Base-by-base conservation (phyloP, 2,797 vertebrate genomes). In the Lithobates sylvaticus region DNA sequence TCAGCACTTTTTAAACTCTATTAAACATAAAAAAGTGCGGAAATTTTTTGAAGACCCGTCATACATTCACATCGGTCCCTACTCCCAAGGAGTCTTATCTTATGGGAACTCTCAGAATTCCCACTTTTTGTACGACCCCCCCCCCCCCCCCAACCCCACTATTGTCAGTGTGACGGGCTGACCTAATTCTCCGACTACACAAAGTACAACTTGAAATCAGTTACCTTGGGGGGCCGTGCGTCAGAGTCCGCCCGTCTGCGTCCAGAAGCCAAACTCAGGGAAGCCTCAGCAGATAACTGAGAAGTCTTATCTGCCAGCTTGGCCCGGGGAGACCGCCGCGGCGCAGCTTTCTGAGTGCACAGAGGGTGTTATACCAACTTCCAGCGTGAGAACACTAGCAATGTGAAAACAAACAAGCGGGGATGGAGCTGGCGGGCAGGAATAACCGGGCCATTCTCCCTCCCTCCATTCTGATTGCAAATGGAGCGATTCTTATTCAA, bases 401-500 rank as follows among this genome's bases (percentile, higher is more conserved):
- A 81, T 76, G 64, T 67, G 81, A 83, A 85, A 88, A 89, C 86
- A 84, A 87, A 83, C 83, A 73, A 84, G 83, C 73, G 10, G 64
- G 68, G 67, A 58, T 72, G 72, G 78, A 73, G 81, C 64, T n/a
- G 44, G 32, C 42, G 85, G 81, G 88, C 87, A 86, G 88, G 85
- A 87, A 83, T 88, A 86, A 88, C 67, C 85, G 85, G 50, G 79
- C 81, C 70, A 71, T 72, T 39, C 81, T 82, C 88, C 77, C 76
- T 73, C 81, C 78, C 83, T 76, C 86, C 69, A 74, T 68, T 71
- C 86, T 78, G 70, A 80, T 79, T 81, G 76, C 83, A 88, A 90
- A 89, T 89, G 91, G 90, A 93, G 90, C 91, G 88, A 97, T 97
- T 97, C 95, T 97, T 96, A 98, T 98, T 97, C 96, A 97, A 98